phyloP scores from a whole-genome alignment of 2,113 vertebrate species.

The Xiphorhynchus elegans region DNA sequence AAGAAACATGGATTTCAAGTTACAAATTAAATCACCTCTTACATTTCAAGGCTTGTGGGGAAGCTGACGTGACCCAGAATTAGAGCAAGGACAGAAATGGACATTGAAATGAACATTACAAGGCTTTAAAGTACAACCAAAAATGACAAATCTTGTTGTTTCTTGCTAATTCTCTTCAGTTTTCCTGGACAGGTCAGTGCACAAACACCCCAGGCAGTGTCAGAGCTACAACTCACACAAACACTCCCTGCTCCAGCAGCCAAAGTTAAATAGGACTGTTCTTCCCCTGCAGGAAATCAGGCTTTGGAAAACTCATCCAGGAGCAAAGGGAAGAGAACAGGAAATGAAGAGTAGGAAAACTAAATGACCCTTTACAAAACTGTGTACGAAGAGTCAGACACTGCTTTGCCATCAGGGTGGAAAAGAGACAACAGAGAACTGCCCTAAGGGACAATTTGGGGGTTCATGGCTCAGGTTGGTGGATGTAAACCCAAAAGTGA shows the following conservation, averaged over 20 bases:
- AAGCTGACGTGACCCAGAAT: background rate
- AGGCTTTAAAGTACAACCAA: background rate
- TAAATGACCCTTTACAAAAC: constrained; percentile 19
- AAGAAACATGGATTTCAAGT: background rate
- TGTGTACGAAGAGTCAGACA: constrained; percentile 39
- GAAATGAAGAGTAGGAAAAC: constrained; percentile 37
- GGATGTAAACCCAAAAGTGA: constrained; percentile 38
- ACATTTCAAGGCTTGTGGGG: background rate
- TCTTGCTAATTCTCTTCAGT: background rate
- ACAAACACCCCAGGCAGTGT: background rate
- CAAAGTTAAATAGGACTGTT: background rate
- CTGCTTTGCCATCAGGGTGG: constrained; percentile 19
- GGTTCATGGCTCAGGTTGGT: constrained; percentile 55
- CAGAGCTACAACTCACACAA: background rate
- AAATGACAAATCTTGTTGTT: background rate
- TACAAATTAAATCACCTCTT: background rate
- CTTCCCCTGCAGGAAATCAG: background rate
- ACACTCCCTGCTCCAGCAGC: background rate
- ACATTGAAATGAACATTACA: too few species aligned
- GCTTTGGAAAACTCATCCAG: background rate
- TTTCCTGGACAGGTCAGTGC: background rate
- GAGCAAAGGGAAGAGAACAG: background rate
- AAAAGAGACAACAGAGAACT: constrained; percentile 5
- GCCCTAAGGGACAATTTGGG: background rate
- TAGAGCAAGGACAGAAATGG: background rate